Evolutionary conservation across 2,113 vertebrate species (phyloP), one percentile per base, ranked within the genome.

Genomic region (Heptranchias perlo): DNA sequence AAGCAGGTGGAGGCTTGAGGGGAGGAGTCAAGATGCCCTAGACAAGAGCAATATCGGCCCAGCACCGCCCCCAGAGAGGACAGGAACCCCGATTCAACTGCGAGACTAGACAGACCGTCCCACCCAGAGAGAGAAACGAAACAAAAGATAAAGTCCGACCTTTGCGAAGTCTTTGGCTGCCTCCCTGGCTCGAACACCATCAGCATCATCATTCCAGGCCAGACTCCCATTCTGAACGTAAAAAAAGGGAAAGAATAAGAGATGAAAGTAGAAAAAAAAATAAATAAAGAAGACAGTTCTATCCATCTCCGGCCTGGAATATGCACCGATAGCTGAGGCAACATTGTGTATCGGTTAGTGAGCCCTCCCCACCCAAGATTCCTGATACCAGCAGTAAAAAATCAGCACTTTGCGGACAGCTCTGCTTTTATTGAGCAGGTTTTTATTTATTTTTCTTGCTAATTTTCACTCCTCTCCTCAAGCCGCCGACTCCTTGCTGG

Each of bases 91-190:
- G 5, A 49, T 6, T 23, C n/a, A 39, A n/a, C 44, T 16, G 4
- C 4, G 65, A 28, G 23, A 23, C 25, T 67, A 67, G 65, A 5
- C 65, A 4, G 73, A 73, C 11, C 73, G 35, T 6, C 76, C 76
- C 13, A 39, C 64, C 14, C 39, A 39, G 2, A 52, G 94, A 52
- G 94, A 95, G 58, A 44, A 18, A 95, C 65, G 44, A 95, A 67
- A 94, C 3, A 94, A 94, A 13, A 31, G 65, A 93, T n/a, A 93
- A 93, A 6, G 96, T 96, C 98, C 96, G 96, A 99, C 99, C 98
- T 99, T 99, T 97, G 99, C 99, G 97, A 99, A 99, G 97, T 99
- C 99, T 96, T 99, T 97, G 82, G 99, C 99, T 47, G 99, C 98
- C 94, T 99, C 99, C 97, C 98, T 98, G 96, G 97, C 97, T 97